phyloP scores from a whole-genome alignment of 64 coral and sea anemone species.

The Anthopleura sola region DNA sequence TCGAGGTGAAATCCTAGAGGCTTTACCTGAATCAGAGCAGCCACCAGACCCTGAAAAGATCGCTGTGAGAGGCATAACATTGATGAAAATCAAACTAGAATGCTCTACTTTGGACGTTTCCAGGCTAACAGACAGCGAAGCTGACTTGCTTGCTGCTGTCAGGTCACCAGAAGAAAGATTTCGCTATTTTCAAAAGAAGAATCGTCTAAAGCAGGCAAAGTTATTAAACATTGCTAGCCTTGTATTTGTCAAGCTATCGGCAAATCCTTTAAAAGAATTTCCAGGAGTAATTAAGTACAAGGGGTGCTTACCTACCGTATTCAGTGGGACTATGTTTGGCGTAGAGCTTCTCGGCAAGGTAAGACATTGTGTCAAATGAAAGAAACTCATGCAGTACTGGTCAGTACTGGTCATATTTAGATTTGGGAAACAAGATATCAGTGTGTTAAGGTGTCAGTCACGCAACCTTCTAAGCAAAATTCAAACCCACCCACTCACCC shows the following conservation, averaged over 20 bases:
- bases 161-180: slow-evolving; percentile 33
- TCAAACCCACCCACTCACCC: no score
- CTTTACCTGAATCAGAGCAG: slow-evolving; percentile 50
- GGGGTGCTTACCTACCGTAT: slow-evolving; percentile 39
- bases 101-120: slow-evolving; percentile 39
- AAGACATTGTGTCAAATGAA: no score
- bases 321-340: slow-evolving; percentile 76
- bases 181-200: slow-evolving; percentile 40
- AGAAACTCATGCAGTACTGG: no score
- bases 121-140: slow-evolving; percentile 53
- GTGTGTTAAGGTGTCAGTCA: no score
- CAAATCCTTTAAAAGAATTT: slow-evolving; percentile 11
- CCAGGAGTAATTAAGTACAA: slow-evolving; percentile 62
- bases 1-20: slow-evolving; percentile 56
- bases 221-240: slow-evolving; percentile 13
- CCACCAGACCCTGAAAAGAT: slow-evolving; percentile 32
- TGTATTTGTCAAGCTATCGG: slow-evolving; percentile 66
- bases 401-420: no score
- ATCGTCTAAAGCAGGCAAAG: slow-evolving; percentile 50
- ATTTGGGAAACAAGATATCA: no score
- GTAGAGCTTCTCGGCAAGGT: slow-evolving; percentile 38
- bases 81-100: slow-evolving; percentile 14
- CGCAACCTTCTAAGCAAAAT: no score
- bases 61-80: slow-evolving; percentile 26
- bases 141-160: slow-evolving; percentile 66